phyloP scores from a whole-genome alignment of 1,140 invertebrate species.

The Drosophila repleta region DNA sequence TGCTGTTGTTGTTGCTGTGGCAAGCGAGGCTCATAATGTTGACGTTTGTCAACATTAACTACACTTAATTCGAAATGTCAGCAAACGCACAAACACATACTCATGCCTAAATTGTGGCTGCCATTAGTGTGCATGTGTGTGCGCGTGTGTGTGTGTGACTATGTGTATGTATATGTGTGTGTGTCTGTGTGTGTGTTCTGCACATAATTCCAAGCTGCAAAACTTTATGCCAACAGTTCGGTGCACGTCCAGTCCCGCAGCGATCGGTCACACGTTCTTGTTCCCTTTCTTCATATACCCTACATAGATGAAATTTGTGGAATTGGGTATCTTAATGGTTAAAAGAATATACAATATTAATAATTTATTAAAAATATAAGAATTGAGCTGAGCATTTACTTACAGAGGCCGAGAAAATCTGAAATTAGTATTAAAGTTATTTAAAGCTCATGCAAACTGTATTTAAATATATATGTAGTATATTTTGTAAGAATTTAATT shows the following conservation, averaged over 20 bases:
- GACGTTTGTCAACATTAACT: constrained; percentile 77
- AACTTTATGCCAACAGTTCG: constrained; percentile 37
- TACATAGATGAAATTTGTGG: neutral
- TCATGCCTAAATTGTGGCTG: constrained; percentile 30
- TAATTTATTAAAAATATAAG: too few species aligned
- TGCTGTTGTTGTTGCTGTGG: constrained; percentile 39
- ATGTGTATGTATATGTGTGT: neutral
- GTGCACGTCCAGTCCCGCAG: constrained; percentile 30
- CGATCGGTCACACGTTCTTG: constrained; percentile 39
- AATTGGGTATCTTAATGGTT: neutral
- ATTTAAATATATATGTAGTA: too few species aligned
- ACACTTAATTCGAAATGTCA: constrained; percentile 79
- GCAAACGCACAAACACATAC: constrained; percentile 23
- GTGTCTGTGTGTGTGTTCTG: constrained; percentile 4
- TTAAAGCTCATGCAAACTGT: too few species aligned
- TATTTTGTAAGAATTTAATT: too few species aligned
- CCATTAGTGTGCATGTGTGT: neutral
- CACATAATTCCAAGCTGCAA: constrained; percentile 42
- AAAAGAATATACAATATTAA: too few species aligned
- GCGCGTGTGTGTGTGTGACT: too few species aligned
- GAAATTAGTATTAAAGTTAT: too few species aligned
- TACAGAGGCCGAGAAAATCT: too few species aligned
- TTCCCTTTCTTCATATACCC: constrained; percentile 16
- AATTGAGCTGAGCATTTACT: too few species aligned
- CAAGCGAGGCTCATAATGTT: constrained; percentile 48